Conservation (phyloP, 2,113 vertebrate species). For the Hydrochoerus hydrochaeris region DNA sequence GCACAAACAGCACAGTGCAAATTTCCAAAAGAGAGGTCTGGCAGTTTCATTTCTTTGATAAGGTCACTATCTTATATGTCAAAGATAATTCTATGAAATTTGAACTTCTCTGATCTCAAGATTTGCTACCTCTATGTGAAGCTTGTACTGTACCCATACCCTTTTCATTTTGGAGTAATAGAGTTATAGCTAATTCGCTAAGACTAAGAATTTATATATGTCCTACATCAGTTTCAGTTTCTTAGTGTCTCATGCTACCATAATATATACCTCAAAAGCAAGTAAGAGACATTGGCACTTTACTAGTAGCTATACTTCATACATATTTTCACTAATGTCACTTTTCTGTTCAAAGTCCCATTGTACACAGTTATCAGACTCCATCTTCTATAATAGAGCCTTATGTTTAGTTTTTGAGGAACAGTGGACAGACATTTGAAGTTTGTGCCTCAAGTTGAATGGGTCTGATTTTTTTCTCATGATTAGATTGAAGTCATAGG, state of each 20-base stretch:
- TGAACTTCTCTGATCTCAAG: background rate
- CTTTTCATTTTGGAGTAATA: background rate
- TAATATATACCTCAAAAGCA: background rate
- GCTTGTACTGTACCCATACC: background rate
- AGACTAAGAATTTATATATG: background rate
- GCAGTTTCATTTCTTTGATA: background rate
- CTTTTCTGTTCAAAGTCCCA: background rate
- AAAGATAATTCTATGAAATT: conserved; percentile 39
- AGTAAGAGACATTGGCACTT: background rate
- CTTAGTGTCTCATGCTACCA: background rate
- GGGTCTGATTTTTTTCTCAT: background rate
- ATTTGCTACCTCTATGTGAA: background rate
- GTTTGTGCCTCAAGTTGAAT: background rate
- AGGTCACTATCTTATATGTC: background rate
- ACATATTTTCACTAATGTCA: background rate
- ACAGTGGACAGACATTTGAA: background rate
- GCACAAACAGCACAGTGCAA: background rate
- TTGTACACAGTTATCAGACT: background rate
- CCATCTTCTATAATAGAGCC: background rate
- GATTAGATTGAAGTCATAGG: background rate
- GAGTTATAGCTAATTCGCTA: background rate
- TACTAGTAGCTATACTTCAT: background rate
- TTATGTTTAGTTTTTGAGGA: background rate
- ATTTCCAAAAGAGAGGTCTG: background rate
- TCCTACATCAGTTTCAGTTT: background rate